Evolutionary conservation across 1,140 invertebrate genomes (phyloP).

Genomic region (Drusus annulatus): DNA sequence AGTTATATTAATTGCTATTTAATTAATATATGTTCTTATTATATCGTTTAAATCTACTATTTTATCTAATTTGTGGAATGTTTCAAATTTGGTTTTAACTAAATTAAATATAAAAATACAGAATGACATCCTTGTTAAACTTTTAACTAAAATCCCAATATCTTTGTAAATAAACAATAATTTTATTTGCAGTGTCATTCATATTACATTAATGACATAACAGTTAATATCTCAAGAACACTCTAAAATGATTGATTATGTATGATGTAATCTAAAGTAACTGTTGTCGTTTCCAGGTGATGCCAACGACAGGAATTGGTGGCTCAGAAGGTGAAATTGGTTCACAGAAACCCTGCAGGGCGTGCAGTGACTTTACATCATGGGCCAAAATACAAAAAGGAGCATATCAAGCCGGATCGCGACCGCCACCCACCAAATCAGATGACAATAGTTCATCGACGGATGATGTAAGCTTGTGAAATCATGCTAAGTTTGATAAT

Average conservation of each 20-base stretch:
- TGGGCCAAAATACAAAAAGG: conserved; percentile 79
- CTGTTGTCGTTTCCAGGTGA: conserved; percentile 17
- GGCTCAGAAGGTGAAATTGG: conserved; percentile 56
- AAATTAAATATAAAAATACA: too few species aligned
- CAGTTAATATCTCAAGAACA: background rate
- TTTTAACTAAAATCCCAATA: too few species aligned
- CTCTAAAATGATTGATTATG: background rate
- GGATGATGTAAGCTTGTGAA: conserved; percentile 48
- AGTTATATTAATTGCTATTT: too few species aligned
- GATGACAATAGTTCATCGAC: conserved; percentile 10
- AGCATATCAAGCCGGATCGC: conserved; percentile 64
- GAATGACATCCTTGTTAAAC: background rate
- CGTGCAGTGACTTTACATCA: conserved; percentile 81
- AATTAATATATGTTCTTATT: too few species aligned
- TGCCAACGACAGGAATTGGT: conserved; percentile 49
- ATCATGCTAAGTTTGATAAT: too few species aligned
- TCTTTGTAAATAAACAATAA: too few species aligned
- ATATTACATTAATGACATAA: conserved; percentile 10
- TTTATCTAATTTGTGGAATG: too few species aligned
- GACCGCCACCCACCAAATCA: conserved; percentile 59
- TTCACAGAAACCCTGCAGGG: conserved; percentile 73
- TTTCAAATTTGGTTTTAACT: too few species aligned
- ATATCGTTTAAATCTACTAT: too few species aligned
- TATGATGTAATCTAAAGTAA: background rate
- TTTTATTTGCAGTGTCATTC: background rate